A percentile compares a stretch with the other conserved stretches of the same genome.
Conservation (phyloP, 1,140 invertebrate species). For the Megalonaias nervosa region DNA sequence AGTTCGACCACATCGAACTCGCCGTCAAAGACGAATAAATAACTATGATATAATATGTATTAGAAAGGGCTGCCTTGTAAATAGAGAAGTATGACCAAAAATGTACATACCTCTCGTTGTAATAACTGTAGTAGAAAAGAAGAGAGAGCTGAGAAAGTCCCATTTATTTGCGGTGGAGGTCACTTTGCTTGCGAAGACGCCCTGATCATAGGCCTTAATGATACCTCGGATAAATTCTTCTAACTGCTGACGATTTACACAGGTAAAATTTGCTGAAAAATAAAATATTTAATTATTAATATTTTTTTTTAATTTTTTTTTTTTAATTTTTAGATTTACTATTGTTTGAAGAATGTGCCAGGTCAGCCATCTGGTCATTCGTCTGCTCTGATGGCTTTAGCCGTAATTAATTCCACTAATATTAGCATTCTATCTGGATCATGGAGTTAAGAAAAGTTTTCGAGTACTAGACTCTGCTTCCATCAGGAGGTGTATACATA, state of each 20-base stretch:
- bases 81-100: not conserved
- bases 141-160: slow-evolving; percentile 39
- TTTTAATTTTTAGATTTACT: no score
- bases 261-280: slow-evolving; percentile 29
- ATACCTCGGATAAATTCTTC: slow-evolving; percentile 19
- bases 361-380: no score
- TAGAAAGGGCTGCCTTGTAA: not conserved
- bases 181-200: slow-evolving; percentile 16
- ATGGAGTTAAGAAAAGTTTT: no score
- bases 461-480: no score
- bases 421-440: no score
- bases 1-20: not conserved
- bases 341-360: no score
- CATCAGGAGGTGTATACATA: no score
- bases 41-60: not conserved
- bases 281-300: not conserved
- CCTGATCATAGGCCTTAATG: slow-evolving; percentile 30
- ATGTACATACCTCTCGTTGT: slow-evolving; percentile 39
- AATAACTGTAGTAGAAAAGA: slow-evolving; percentile 40
- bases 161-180: slow-evolving; percentile 13
- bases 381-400: no score
- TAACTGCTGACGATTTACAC: slow-evolving; percentile 21
- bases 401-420: no score
- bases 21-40: not conserved
- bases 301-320: no score